These are phyloP conservation scores for Diadegma fenestrale DNA, from an alignment of 2,888 invertebrate species.

Conservation along the genomic window DNA sequence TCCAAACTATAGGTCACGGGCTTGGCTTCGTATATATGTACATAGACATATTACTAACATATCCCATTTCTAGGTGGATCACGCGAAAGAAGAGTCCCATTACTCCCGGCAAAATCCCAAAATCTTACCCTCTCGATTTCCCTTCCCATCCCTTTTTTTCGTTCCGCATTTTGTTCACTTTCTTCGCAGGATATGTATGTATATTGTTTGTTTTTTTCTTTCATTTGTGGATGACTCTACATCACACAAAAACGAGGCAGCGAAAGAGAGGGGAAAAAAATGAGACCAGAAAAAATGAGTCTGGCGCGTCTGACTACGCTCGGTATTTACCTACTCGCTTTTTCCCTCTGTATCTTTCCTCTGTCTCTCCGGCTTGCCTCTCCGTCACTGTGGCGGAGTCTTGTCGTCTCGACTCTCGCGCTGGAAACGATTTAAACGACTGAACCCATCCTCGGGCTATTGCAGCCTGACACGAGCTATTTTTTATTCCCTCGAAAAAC, in stretches of 20 bases:
- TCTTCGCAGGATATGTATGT: conserved; percentile 8
- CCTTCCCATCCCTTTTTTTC: conserved; percentile 37
- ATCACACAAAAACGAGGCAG: conserved; percentile 26
- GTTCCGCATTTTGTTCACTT: background rate
- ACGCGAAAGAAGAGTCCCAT: conserved; percentile 71
- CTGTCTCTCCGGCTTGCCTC: conserved; percentile 15
- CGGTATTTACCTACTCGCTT: conserved; percentile 67
- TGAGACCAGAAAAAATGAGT: conserved; percentile 56
- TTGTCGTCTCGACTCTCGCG: conserved; percentile 38
- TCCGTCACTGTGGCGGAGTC: conserved; percentile 37
- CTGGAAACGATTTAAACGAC: conserved; percentile 57
- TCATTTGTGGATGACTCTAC: conserved; percentile 26
- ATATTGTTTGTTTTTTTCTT: conserved; percentile 12
- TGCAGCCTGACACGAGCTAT: conserved; percentile 25
- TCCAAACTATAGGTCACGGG: conserved; percentile 33
- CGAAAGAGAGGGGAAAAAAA: conserved; percentile 40
- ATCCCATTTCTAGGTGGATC: conserved; percentile 58
- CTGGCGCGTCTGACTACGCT: conserved; percentile 61
- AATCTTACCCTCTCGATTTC: conserved; percentile 74
- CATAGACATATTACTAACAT: conserved; percentile 9
- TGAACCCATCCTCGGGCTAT: conserved; percentile 40
- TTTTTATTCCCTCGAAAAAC: conserved; percentile 30
- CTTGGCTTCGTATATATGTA: background rate
- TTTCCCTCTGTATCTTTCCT: conserved; percentile 21
- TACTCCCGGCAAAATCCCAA: conserved; percentile 77